These are phyloP conservation scores for Cistogaster globosa DNA, from an alignment of 2,888 invertebrate species.

Conservation along the genomic window DNA sequence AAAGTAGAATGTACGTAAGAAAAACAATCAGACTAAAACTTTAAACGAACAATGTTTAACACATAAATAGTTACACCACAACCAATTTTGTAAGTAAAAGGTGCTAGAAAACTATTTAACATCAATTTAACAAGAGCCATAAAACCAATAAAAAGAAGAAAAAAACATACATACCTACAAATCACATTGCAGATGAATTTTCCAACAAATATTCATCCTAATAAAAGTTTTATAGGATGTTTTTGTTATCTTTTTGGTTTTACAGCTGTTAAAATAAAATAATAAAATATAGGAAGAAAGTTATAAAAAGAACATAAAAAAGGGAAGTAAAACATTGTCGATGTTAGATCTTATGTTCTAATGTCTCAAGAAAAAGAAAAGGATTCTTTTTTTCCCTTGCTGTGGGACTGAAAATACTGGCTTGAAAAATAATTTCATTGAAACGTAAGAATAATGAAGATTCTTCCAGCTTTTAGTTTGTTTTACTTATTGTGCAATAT, in stretches of 20 bases:
- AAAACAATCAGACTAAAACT: slow-evolving; percentile 51
- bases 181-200: too few species aligned
- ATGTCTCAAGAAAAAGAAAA: slow-evolving; percentile 18
- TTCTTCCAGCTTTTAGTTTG: background rate
- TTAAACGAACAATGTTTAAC: slow-evolving; percentile 1
- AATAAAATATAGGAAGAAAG: slow-evolving; percentile 14
- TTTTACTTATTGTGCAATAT: background rate
- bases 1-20: background rate
- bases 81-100: slow-evolving; percentile 3
- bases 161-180: too few species aligned
- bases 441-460: slow-evolving; percentile 12
- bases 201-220: background rate
- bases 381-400: background rate
- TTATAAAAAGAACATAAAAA: too few species aligned
- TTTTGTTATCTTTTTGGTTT: too few species aligned
- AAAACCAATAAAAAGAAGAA: slow-evolving; percentile 26
- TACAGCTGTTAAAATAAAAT: slow-evolving; percentile 31
- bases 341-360: slow-evolving; percentile 7
- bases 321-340: background rate
- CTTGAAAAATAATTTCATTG: slow-evolving; percentile 16
- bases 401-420: slow-evolving; percentile 29
- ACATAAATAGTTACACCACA: slow-evolving; percentile 16
- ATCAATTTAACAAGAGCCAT: slow-evolving; percentile 53
- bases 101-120: slow-evolving; percentile 57
- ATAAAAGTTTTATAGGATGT: slow-evolving; percentile 34